Conservation (phyloP, 1,140 invertebrate species). For the Galleria mellonella region DNA sequence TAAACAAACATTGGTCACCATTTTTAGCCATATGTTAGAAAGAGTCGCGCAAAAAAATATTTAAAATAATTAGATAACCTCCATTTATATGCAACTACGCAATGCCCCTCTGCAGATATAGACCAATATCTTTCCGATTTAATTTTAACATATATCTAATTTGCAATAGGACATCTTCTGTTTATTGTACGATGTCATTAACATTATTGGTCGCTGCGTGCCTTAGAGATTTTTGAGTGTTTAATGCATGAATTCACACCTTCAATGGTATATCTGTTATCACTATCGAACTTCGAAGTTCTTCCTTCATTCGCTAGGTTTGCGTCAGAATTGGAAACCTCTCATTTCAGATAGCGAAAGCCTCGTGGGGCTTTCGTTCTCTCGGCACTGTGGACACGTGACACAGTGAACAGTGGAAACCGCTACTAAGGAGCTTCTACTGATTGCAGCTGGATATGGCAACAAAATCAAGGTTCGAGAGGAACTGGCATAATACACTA, state of each 20-base stretch:
- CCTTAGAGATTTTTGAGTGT: slow-evolving; percentile 14
- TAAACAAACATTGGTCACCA: slow-evolving; percentile 6
- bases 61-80: slow-evolving; percentile 6
- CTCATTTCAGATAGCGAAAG: slow-evolving; percentile 68
- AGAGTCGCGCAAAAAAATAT: neutral
- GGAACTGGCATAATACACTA: slow-evolving; percentile 80
- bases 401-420: slow-evolving; percentile 42
- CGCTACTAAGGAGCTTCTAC: slow-evolving; percentile 70
- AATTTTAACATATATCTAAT: neutral
- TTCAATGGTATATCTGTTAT: slow-evolving; percentile 35
- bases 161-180: neutral
- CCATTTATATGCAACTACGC: slow-evolving; percentile 25
- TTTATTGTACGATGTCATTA: neutral
- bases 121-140: slow-evolving; percentile 5
- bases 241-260: slow-evolving; percentile 38
- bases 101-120: slow-evolving; percentile 19
- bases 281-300: slow-evolving; percentile 28
- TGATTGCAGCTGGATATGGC: slow-evolving; percentile 74
- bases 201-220: slow-evolving; percentile 1
- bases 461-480: slow-evolving; percentile 73
- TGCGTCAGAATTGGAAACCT: slow-evolving; percentile 70
- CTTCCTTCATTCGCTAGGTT: slow-evolving; percentile 42
- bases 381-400: slow-evolving; percentile 36
- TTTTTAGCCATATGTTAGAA: neutral
- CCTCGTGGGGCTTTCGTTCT: slow-evolving; percentile 63